Percentiles rank a stretch among this genome's conserved stretches.
Conservation (phyloP, 1,140 invertebrate genomes). For the Trichonephila clavata region DNA sequence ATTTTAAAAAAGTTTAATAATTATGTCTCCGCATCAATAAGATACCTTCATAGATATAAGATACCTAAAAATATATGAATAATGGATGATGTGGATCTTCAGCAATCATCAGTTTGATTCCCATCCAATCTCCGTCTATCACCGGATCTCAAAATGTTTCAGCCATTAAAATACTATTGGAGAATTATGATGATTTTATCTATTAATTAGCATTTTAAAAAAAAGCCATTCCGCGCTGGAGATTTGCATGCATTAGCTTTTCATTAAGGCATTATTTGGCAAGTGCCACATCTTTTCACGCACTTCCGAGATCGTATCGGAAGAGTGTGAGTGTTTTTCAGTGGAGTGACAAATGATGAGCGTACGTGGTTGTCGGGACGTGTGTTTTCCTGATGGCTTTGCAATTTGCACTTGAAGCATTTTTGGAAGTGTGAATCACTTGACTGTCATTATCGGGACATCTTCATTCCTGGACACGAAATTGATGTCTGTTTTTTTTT, state of each 20-base stretch:
- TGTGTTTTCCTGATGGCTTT: neutral
- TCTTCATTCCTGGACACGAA: neutral
- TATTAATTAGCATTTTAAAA: constrained; percentile 21
- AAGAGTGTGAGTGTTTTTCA: neutral
- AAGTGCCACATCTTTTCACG: neutral
- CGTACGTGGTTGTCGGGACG: neutral
- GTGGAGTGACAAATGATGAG: neutral
- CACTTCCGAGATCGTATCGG: neutral
- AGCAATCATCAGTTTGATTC: too few relatives aligned
- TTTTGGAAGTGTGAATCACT: neutral
- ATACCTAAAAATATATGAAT: too few relatives aligned
- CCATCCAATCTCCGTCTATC: neutral
- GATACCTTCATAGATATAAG: too few relatives aligned
- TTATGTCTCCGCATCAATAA: too few relatives aligned
- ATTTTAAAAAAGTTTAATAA: too few relatives aligned
- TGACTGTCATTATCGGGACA: neutral
- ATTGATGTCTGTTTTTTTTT: too few relatives aligned
- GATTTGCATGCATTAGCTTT: constrained; percentile 1
- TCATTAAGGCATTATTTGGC: neutral
- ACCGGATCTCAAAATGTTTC: neutral
- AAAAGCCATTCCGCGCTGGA: neutral
- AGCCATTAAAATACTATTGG: neutral
- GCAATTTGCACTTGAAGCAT: neutral
- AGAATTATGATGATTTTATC: neutral
- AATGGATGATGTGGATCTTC: too few relatives aligned